These are phyloP conservation scores for Catharus minimus DNA, from an alignment of 2,113 vertebrate genomes.

Conservation along the genomic window DNA sequence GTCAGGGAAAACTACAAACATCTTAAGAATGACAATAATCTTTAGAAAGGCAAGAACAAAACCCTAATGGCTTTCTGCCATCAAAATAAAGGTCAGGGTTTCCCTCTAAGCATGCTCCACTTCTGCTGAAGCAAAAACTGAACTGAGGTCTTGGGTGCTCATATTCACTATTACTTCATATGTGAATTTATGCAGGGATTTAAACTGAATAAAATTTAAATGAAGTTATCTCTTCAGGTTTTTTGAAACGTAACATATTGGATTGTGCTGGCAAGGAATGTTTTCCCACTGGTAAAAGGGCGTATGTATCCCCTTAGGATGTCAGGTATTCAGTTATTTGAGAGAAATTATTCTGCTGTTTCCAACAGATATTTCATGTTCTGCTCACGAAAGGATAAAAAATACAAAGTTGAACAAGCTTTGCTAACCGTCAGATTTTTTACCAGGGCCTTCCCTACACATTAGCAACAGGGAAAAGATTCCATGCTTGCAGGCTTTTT, in stretches of 20 bases:
- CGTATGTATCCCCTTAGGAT: neutral
- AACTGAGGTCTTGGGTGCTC: neutral
- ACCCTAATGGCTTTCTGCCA: neutral
- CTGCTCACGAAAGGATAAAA: neutral
- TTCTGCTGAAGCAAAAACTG: neutral
- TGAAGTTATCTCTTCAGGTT: neutral
- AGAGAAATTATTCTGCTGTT: neutral
- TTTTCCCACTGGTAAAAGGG: neutral
- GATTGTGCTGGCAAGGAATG: neutral
- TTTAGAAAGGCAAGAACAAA: neutral
- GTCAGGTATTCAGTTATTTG: neutral
- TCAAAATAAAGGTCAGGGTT: neutral
- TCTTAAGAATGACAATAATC: neutral
- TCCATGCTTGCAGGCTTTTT: neutral
- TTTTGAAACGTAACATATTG: neutral
- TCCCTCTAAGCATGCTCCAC: neutral
- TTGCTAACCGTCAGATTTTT: neutral
- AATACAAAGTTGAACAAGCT: neutral
- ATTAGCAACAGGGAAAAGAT: neutral
- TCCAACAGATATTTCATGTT: neutral
- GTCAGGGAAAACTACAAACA: neutral
- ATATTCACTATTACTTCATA: neutral
- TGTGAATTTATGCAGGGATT: neutral
- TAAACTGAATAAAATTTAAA: neutral
- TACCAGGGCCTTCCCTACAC: neutral